Conservation (phyloP, 1,140 invertebrate genomes). For the Myzus persicae region DNA sequence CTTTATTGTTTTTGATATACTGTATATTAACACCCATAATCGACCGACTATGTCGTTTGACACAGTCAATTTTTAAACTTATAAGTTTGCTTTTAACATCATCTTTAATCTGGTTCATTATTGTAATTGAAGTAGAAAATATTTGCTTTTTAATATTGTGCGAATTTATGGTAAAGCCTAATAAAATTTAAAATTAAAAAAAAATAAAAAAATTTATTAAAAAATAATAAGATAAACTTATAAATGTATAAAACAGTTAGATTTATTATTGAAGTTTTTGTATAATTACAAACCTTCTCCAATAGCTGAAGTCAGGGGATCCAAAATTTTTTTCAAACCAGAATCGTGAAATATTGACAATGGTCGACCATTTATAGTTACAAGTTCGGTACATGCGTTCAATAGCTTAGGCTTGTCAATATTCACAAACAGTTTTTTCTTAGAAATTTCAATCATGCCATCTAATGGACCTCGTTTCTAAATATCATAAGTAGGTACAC, state of each 20-base stretch:
- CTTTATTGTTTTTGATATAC: not conserved
- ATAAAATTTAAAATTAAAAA: no score
- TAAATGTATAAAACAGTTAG: not conserved
- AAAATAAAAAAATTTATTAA: no score
- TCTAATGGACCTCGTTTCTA: not conserved
- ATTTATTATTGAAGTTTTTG: not conserved
- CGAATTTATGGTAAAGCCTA: constrained; percentile 17
- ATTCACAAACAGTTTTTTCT: not conserved
- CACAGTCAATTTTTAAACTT: constrained; percentile 29
- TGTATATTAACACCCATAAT: constrained; percentile 8
- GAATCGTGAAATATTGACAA: not conserved
- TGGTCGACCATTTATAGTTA: not conserved
- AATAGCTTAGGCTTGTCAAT: not conserved
- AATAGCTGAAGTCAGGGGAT: not conserved
- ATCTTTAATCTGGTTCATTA: not conserved
- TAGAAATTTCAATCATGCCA: not conserved
- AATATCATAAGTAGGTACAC: not conserved
- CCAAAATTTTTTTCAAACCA: not conserved
- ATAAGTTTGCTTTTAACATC: constrained; percentile 12
- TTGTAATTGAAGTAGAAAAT: not conserved
- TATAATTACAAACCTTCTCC: not conserved
- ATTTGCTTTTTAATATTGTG: constrained; percentile 30
- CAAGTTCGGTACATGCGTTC: not conserved
- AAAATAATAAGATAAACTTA: not conserved
- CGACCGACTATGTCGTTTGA: not conserved